These are phyloP conservation scores for Drosophila serrata DNA, from an alignment of 1,140 invertebrate genomes.

Conservation along the genomic window DNA sequence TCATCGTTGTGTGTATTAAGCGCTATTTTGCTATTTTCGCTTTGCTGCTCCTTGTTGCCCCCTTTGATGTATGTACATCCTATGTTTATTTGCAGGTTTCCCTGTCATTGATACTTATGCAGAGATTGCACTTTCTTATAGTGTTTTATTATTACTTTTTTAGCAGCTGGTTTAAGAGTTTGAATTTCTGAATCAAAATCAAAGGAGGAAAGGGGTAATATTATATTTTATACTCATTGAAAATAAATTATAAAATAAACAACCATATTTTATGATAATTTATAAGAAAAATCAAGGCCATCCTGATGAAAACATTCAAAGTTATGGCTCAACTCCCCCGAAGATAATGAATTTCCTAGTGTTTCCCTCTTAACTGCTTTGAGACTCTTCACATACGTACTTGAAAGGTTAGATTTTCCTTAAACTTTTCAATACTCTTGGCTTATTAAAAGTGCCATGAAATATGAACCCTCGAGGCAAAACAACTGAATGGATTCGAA, in stretches of 20 bases:
- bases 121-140: conserved; percentile 60
- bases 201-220: neutral
- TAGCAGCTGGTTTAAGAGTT: neutral
- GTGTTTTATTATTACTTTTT: conserved; percentile 4
- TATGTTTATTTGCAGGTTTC: conserved; percentile 8
- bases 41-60: conserved; percentile 23
- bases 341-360: neutral
- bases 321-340: no score
- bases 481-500: conserved; percentile 22
- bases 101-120: conserved; percentile 45
- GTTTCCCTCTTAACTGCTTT: neutral
- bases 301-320: neutral
- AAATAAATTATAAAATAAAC: neutral
- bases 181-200: neutral
- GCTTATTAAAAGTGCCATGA: conserved; percentile 58
- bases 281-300: no score
- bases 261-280: neutral
- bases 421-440: conserved; percentile 18
- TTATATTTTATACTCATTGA: neutral
- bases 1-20: conserved; percentile 61
- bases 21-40: conserved; percentile 46
- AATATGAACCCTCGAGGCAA: conserved; percentile 55
- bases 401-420: conserved; percentile 1
- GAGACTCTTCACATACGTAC: neutral
- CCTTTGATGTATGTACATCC: conserved; percentile 10